phyloP scores from a whole-genome alignment of 2,888 invertebrate species.

The Palloptera scutellata region DNA sequence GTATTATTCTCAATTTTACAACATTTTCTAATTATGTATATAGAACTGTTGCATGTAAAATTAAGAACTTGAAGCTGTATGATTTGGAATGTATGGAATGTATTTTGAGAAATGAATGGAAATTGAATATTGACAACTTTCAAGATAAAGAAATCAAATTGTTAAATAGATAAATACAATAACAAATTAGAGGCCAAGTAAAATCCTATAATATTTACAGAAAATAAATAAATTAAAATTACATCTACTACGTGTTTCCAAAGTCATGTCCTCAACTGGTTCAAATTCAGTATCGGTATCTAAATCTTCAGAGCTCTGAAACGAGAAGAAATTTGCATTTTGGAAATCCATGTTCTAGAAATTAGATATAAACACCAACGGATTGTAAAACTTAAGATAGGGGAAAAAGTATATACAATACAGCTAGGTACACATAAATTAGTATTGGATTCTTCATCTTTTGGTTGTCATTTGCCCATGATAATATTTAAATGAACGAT shows the following conservation, averaged over 20 bases:
- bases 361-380: constrained; percentile 27
- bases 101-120: not conserved
- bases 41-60: not conserved
- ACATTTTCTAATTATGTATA: not conserved
- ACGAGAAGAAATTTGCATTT: constrained; percentile 40
- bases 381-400: not conserved
- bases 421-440: not conserved
- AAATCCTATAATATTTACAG: constrained; percentile 29
- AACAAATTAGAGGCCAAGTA: constrained; percentile 13
- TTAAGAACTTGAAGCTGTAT: not conserved
- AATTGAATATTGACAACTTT: constrained; percentile 15
- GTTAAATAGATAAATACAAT: constrained; percentile 6
- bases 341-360: constrained; percentile 30
- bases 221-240: constrained; percentile 40
- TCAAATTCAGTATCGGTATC: constrained; percentile 76
- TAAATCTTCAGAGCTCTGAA: constrained; percentile 72
- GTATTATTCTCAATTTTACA: not conserved
- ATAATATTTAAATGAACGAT: constrained; percentile 24
- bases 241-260: constrained; percentile 75
- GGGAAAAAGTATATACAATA: not conserved
- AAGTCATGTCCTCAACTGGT: constrained; percentile 73
- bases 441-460: constrained; percentile 13
- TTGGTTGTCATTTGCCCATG: constrained; percentile 20
- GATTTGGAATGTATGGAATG: not conserved
- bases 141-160: constrained; percentile 30